Base-by-base conservation (phyloP, 2,888 invertebrate genomes). In the Melieria omissa region DNA sequence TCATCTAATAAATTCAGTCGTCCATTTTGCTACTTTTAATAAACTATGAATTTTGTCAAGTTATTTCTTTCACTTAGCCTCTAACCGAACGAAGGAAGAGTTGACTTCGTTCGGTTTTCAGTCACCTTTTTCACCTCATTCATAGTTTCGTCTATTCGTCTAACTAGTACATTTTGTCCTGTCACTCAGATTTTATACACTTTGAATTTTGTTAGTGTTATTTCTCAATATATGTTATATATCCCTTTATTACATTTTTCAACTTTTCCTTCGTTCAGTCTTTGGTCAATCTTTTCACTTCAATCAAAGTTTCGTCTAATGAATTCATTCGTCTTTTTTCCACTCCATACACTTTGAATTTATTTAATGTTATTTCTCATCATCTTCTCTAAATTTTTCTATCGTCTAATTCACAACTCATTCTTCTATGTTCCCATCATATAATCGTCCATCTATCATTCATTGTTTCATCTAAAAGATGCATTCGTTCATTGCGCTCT, bases 281-380 rank as follows among this genome's bases (percentile, higher is more conserved):
- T 10, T 60, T n/a, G 6, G 44, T 57, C 41, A 4, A 47, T 14
- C 58, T 46, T 46, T 14, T 47, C 58, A 10, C 5, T 10, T 58
- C 0, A 41, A 52, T 62, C 45, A 6, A 4, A 49, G 3, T 69
- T 65, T 7, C 14, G 41, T 65, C n/a, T 12, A 3, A 41, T 54
- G 12, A 12, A 14, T 47, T 45, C 14, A 4, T 45, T 63, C 12
- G 12, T 44, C 12, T 42, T 29, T 47, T 60, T 60, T 60, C 4
- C n/a, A 9, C 52, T 29, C 42, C 5, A 54, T 70, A 16, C 45
- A 49, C 4, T 68, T 64, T 29, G 41, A 9, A 58, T 71, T 47
- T 69, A 10, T 4, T 47, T 61, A 42, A 67, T 45, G 63, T 67
- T 68, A 42, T 73, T 69, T 45, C n/a, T 16, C 44, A 61, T 49